phyloP scores from a whole-genome alignment of 1,140 invertebrate genomes.

The Anastrepha obliqua region DNA sequence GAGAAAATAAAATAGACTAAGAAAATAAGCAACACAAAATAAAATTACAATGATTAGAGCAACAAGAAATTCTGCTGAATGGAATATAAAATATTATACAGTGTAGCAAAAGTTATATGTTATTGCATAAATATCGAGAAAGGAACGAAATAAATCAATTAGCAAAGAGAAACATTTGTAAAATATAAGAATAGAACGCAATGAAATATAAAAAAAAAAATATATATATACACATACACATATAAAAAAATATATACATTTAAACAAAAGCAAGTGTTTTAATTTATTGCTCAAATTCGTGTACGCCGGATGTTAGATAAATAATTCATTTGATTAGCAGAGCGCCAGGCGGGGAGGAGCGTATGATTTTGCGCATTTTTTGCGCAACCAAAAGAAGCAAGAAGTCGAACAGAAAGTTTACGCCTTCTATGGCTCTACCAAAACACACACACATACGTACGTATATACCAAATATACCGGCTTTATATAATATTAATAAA shows the following conservation, averaged over 20 bases:
- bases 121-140: neutral
- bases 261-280: conserved; percentile 13
- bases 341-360: neutral
- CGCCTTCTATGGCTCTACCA: neutral
- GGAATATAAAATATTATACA: neutral
- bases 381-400: neutral
- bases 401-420: conserved; percentile 6
- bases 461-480: neutral
- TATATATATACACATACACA: neutral
- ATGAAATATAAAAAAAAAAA: neutral
- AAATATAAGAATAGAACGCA: neutral
- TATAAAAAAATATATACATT: neutral
- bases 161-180: too few species aligned
- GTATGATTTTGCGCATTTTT: neutral
- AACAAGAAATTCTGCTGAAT: neutral
- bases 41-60: neutral
- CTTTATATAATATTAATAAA: neutral
- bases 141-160: neutral
- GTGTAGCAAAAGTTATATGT: conserved; percentile 23
- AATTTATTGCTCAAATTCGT: neutral
- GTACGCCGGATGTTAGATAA: neutral
- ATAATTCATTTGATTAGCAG: conserved; percentile 13
- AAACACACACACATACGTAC: neutral
- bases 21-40: neutral
- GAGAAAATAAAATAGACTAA: neutral